Conservation (phyloP, 2,888 invertebrate species). For the Oscheius myriophilus region DNA sequence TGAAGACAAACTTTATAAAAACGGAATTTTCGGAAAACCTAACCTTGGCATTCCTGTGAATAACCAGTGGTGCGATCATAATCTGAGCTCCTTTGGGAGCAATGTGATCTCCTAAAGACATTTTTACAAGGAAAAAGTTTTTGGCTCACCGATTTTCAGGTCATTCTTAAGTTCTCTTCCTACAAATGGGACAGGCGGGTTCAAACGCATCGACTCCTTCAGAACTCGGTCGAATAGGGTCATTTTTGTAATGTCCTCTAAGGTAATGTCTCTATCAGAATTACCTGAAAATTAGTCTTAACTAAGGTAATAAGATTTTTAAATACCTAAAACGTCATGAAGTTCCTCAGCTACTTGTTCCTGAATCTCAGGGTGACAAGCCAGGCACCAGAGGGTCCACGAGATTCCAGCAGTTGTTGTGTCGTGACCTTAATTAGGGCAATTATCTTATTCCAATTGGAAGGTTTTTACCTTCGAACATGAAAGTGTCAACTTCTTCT, state of each 20-base stretch:
- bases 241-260: conserved; percentile 65
- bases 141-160: conserved; percentile 39
- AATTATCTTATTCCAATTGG: not conserved
- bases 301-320: not conserved
- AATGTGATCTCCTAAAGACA: not conserved
- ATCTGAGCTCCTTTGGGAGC: not conserved
- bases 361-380: conserved; percentile 71
- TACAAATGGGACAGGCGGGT: conserved; percentile 51
- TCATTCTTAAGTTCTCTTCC: conserved; percentile 46
- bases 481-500: conserved; percentile 72
- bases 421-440: conserved; percentile 70
- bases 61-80: not conserved
- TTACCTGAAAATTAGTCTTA: conserved; percentile 20
- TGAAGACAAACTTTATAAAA: not conserved
- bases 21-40: not conserved
- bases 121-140: not conserved
- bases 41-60: not conserved
- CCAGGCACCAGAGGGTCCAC: conserved; percentile 71
- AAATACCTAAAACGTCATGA: not conserved
- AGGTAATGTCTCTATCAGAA: conserved; percentile 61
- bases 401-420: conserved; percentile 72
- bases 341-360: conserved; percentile 49
- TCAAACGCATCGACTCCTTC: conserved; percentile 60
- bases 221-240: conserved; percentile 67
- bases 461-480: conserved; percentile 72